Percentiles rank a stretch among this genome's conserved stretches.
Evolutionary conservation across 2,113 vertebrate genomes (phyloP).

Genomic region (Platysteira castanea): DNA sequence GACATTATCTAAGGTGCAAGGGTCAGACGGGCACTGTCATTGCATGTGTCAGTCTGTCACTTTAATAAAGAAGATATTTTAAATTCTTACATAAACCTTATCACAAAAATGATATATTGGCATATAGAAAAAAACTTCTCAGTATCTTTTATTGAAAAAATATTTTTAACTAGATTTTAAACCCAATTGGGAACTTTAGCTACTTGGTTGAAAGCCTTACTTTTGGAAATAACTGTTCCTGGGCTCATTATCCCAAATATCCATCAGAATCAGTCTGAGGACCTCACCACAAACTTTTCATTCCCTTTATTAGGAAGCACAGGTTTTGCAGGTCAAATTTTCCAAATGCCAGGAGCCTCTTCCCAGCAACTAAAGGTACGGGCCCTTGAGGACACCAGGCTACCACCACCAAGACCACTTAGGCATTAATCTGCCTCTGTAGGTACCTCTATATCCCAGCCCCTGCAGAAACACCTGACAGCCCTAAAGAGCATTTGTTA

Average conservation of each 20-base stretch:
- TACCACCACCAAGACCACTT: accelerated
- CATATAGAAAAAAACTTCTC: neutral
- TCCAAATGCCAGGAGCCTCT: neutral
- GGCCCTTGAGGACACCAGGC: neutral
- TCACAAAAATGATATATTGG: neutral
- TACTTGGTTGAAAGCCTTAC: neutral
- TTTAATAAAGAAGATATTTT: neutral
- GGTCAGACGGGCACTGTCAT: neutral
- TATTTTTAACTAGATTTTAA: neutral
- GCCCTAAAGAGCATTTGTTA: neutral
- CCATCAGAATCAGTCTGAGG: neutral
- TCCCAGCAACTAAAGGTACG: neutral
- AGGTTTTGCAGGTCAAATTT: neutral
- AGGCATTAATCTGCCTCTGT: too few relatives aligned
- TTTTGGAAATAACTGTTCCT: neutral
- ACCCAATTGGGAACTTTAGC: neutral
- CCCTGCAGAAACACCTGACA: neutral
- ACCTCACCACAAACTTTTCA: neutral
- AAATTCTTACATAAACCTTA: neutral
- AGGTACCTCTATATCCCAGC: neutral
- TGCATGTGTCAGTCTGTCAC: neutral
- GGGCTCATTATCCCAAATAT: neutral
- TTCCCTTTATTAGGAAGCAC: neutral
- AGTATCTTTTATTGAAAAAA: neutral
- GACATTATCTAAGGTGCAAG: neutral